Evolutionary conservation across 37 sponge, comb jelly and placozoan species (phyloP).

Genomic region (Axinella damicornis): DNA sequence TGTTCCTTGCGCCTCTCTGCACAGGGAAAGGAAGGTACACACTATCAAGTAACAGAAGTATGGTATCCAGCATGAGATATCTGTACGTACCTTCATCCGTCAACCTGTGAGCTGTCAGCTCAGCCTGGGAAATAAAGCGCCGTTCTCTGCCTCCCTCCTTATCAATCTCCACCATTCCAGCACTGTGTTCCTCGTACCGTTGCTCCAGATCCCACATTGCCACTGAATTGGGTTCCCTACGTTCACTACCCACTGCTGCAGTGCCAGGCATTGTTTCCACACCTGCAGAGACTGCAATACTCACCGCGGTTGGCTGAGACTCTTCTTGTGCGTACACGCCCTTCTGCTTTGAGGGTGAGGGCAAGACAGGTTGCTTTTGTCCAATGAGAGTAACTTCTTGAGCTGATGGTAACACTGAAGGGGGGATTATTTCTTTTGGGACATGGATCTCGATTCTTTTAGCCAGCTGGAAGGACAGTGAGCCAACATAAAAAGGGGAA

Average conservation of each 20-base stretch:
- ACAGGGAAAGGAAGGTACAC: neutral
- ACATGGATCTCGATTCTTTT: conserved; percentile 18
- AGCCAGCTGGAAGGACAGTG: too few relatives aligned
- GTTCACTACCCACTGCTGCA: neutral
- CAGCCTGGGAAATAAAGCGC: conserved; percentile 1
- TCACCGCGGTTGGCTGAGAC: neutral
- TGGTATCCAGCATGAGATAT: neutral
- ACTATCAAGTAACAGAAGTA: too few relatives aligned
- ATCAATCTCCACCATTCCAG: too few relatives aligned
- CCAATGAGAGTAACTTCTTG: too few relatives aligned
- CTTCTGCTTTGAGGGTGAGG: too few relatives aligned
- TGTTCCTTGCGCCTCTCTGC: conserved; percentile 63
- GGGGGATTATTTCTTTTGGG: conserved; percentile 27
- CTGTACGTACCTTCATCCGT: conserved; percentile 2
- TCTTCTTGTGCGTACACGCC: neutral
- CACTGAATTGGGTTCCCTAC: too few relatives aligned
- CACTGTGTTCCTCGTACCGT: too few relatives aligned
- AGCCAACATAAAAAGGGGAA: too few relatives aligned
- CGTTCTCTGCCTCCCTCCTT: neutral
- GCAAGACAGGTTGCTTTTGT: too few relatives aligned
- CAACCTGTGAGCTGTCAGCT: neutral
- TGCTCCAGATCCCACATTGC: too few relatives aligned
- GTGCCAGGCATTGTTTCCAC: neutral
- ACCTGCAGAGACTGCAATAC: neutral
- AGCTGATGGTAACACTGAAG: neutral